Conservation (phyloP, 1,140 invertebrate species). For the Archegozetes longisetosus region DNA sequence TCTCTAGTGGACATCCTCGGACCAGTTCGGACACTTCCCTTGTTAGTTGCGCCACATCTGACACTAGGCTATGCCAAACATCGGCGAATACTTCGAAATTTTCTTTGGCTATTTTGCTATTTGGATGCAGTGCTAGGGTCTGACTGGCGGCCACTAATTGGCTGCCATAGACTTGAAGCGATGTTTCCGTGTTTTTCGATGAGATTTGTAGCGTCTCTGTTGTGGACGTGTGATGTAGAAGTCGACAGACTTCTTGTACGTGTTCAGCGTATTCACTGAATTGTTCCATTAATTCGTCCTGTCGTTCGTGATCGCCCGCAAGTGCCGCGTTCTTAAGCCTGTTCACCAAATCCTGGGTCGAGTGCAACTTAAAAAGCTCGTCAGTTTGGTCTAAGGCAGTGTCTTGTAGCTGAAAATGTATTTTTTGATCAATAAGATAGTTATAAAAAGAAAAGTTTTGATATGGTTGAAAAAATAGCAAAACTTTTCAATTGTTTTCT, state of each 20-base stretch:
- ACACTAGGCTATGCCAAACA: slow-evolving; percentile 86
- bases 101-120: slow-evolving; percentile 73
- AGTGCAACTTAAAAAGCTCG: slow-evolving; percentile 49
- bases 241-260: slow-evolving; percentile 85
- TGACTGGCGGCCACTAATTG: slow-evolving; percentile 76
- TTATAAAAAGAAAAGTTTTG: not conserved
- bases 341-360: slow-evolving; percentile 52
- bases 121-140: slow-evolving; percentile 73
- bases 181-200: slow-evolving; percentile 83
- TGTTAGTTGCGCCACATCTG: slow-evolving; percentile 42
- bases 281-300: slow-evolving; percentile 61
- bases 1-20: not conserved
- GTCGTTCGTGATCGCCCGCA: slow-evolving; percentile 54
- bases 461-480: too few species aligned
- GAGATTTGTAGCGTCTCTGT: slow-evolving; percentile 86
- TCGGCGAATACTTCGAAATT: slow-evolving; percentile 83
- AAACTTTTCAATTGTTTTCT: too few species aligned
- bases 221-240: slow-evolving; percentile 81
- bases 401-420: slow-evolving; percentile 38
- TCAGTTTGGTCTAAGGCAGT: slow-evolving; percentile 52
- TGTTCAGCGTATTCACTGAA: slow-evolving; percentile 83
- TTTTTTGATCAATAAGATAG: not conserved
- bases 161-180: slow-evolving; percentile 78
- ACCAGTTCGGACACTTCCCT: slow-evolving; percentile 5
- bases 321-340: slow-evolving; percentile 59